phyloP scores from a whole-genome alignment of 2,113 vertebrate species.

The Mionectes macconnelli region DNA sequence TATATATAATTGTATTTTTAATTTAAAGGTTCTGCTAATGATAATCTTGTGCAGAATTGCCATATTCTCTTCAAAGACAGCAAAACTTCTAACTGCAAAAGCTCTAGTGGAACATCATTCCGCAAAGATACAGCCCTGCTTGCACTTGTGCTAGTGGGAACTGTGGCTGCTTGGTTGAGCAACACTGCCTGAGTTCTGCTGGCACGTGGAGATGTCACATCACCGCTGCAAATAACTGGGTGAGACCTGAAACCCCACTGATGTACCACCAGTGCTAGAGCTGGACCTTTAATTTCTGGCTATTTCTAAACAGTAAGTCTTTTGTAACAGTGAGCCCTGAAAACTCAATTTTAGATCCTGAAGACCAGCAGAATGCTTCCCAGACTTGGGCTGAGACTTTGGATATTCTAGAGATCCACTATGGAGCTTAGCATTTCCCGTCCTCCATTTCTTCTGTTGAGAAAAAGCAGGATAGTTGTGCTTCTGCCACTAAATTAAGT shows the following conservation, averaged over 20 bases:
- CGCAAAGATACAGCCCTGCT: neutral
- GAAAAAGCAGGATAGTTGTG: neutral
- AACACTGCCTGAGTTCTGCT: neutral
- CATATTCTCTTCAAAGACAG: neutral
- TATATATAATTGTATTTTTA: neutral
- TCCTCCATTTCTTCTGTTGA: neutral
- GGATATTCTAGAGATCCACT: neutral
- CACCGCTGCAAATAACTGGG: neutral
- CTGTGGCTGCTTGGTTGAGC: neutral
- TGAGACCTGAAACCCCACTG: neutral
- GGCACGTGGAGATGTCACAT: rapidly evolving
- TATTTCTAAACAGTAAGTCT: neutral
- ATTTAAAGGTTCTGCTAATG: neutral
- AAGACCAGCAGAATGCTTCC: neutral
- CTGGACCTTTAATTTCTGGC: neutral
- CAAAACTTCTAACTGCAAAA: neutral
- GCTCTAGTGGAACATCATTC: neutral
- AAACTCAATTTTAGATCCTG: neutral
- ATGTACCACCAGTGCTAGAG: neutral
- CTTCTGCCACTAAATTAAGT: neutral
- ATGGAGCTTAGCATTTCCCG: neutral
- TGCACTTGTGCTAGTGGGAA: neutral
- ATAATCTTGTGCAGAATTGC: neutral
- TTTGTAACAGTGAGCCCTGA: neutral
- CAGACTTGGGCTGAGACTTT: neutral